Evolutionary conservation across 2,888 invertebrate species (phyloP).

Genomic region (Clitarchus hookeri): DNA sequence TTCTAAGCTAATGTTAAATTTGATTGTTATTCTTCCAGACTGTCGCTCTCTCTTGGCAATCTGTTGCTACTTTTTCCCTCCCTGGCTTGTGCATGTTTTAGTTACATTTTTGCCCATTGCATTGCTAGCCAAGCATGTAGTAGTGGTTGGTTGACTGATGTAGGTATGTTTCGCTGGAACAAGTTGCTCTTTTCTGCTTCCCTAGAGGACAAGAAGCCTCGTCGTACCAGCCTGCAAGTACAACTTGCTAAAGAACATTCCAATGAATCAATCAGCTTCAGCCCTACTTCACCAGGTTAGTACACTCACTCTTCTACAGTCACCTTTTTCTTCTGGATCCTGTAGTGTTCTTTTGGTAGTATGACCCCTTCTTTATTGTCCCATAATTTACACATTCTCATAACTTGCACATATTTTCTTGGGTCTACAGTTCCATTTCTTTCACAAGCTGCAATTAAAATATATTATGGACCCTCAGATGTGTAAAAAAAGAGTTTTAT

Average conservation of each 20-base stretch:
- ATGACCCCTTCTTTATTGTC: no score
- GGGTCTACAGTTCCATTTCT: no score
- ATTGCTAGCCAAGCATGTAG: background rate
- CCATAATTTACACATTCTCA: no score
- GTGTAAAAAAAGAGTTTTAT: no score
- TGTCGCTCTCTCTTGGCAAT: no score
- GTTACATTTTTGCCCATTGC: background rate
- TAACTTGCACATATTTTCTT: no score
- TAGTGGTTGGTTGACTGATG: slow-evolving; percentile 11
- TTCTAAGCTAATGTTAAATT: no score
- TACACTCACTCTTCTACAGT: background rate
- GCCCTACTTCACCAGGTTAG: slow-evolving; percentile 63
- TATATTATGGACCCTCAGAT: no score
- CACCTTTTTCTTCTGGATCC: background rate
- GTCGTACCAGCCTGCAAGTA: slow-evolving; percentile 58
- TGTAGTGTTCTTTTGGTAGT: no score
- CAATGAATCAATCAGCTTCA: slow-evolving; percentile 63
- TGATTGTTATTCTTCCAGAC: no score
- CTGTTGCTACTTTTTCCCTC: background rate
- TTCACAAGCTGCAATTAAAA: no score
- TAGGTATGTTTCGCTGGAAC: slow-evolving; percentile 23
- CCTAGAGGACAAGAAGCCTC: slow-evolving; percentile 52
- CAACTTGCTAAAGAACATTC: slow-evolving; percentile 63
- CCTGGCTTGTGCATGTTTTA: background rate
- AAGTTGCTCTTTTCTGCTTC: slow-evolving; percentile 27